Base-by-base conservation (phyloP, 2,797 vertebrate genomes). In the Spinus olivaceus region DNA sequence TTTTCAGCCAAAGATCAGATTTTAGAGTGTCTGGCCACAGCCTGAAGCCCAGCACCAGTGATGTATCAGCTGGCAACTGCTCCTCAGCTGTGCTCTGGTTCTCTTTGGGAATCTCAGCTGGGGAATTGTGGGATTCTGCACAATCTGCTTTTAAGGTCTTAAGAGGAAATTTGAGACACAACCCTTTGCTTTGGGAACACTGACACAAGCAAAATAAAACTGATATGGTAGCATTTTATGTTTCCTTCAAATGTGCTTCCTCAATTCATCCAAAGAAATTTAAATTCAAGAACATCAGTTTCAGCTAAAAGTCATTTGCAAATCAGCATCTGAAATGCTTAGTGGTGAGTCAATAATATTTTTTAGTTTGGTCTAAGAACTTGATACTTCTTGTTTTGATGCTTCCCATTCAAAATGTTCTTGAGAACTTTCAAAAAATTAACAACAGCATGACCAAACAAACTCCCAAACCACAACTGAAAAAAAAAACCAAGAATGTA, bases 151-250 rank as follows among this genome's bases (percentile, higher is more conserved):
- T 47, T 57, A 76, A 76, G 16, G 16, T 41, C 47, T 65, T 47
- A 72, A 76, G 39, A 70, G 54, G 66, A 92, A 90, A 91, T 65
- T 53, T 85, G 88, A 94, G 65, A 79, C 12, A 71, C 19, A 65
- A 14, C 1, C 12, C 66, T 78, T 81, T 89, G 15, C 53, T 89
- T 72, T 84, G 59, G 37, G 35, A 90, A 79, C 51, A 76, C 32
- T 56, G 65, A 80, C 42, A 88, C 12, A 79, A 90, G 47, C 32
- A 65, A 88, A 90, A 20, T 61, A 61, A 79, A 79, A 81, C 3
- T 32, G 39, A 71, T 60, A 49, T 4, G 16, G 39, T 5, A 78
- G 42, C 42, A 69, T 15, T 88, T 87, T 44, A 44, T 33, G 63
- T 73, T 93, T 73, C 41, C 35, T 18, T 76, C 23, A 86, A 61